Percentiles rank a stretch among this genome's conserved stretches.
Conservation (phyloP, 2,113 vertebrate species). For the Cyphomyrus plagiostoma region DNA sequence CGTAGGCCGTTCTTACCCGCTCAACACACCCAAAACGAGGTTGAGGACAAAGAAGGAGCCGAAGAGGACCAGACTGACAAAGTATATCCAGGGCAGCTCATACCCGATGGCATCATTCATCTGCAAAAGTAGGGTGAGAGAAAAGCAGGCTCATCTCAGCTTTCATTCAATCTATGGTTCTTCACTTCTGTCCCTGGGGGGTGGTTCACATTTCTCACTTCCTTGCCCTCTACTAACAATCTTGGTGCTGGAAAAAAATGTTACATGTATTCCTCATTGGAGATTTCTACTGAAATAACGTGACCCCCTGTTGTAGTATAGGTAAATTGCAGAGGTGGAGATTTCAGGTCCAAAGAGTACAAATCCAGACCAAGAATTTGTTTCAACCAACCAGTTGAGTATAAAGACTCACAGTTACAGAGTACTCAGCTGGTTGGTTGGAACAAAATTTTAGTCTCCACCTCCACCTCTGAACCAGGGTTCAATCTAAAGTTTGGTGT, state of each 20-base stretch:
- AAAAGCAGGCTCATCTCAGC: background rate
- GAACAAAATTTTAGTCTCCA: too few species aligned
- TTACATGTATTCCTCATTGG: background rate
- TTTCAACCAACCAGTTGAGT: too few species aligned
- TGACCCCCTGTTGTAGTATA: background rate
- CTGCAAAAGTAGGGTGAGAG: constrained; percentile 43
- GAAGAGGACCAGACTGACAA: constrained; percentile 85
- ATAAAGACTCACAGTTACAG: too few species aligned
- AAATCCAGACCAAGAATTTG: too few species aligned
- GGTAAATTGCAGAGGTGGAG: background rate
- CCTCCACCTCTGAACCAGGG: too few species aligned
- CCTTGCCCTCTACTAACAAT: background rate
- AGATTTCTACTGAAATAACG: background rate
- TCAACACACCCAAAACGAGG: constrained; percentile 85
- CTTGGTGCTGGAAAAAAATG: background rate
- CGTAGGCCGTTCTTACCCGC: constrained; percentile 64
- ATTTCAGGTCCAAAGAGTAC: too few species aligned
- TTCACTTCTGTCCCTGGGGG: background rate
- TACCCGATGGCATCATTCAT: constrained; percentile 88
- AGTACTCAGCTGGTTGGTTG: too few species aligned
- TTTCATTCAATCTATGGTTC: background rate
- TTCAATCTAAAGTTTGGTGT: too few species aligned
- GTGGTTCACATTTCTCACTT: background rate
- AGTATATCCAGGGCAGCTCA: constrained; percentile 86
- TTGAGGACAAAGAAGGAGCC: constrained; percentile 93